Percentiles rank a stretch among this genome's conserved stretches.
These are phyloP conservation scores for Coboldia fuscipes DNA, from an alignment of 1,140 invertebrate genomes.

Conservation along the genomic window DNA sequence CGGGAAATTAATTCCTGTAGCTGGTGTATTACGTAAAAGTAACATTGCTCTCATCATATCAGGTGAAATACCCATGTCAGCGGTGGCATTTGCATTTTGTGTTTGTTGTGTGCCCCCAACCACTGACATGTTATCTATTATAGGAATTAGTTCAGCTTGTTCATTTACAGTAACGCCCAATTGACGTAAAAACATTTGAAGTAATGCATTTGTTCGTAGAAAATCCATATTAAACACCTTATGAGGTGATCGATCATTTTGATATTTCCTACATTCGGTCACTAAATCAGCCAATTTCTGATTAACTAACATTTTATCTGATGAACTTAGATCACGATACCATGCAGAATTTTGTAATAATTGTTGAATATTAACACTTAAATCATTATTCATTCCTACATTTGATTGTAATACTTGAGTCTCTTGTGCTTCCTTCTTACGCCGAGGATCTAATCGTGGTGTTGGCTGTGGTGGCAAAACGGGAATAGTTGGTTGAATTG, in stretches of 20 bases:
- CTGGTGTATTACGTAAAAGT: conserved; percentile 8
- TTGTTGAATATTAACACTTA: conserved; percentile 25
- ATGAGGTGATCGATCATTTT: conserved; percentile 24
- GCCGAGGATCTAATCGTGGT: conserved; percentile 9
- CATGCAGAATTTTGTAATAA: conserved; percentile 36
- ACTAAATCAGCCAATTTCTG: conserved; percentile 35
- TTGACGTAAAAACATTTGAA: conserved; percentile 30
- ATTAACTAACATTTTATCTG: conserved; percentile 41
- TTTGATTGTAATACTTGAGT: not conserved
- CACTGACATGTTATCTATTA: conserved; percentile 17
- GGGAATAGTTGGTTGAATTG: no score
- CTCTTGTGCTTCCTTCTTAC: conserved; percentile 1
- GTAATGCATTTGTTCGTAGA: conserved; percentile 25
- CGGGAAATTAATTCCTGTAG: conserved; percentile 14
- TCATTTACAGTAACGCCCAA: conserved; percentile 28
- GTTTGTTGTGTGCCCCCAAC: conserved; percentile 15
- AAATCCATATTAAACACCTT: conserved; percentile 28
- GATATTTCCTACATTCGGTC: conserved; percentile 30
- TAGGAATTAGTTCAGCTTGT: conserved; percentile 23
- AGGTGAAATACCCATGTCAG: not conserved
- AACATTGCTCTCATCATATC: conserved; percentile 7
- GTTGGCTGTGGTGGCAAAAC: no score
- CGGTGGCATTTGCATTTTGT: conserved; percentile 8
- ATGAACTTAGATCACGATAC: conserved; percentile 39
- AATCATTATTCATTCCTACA: not conserved